Evolutionary conservation across 1,140 invertebrate genomes (phyloP).

Genomic region (Drosophila burlai): DNA sequence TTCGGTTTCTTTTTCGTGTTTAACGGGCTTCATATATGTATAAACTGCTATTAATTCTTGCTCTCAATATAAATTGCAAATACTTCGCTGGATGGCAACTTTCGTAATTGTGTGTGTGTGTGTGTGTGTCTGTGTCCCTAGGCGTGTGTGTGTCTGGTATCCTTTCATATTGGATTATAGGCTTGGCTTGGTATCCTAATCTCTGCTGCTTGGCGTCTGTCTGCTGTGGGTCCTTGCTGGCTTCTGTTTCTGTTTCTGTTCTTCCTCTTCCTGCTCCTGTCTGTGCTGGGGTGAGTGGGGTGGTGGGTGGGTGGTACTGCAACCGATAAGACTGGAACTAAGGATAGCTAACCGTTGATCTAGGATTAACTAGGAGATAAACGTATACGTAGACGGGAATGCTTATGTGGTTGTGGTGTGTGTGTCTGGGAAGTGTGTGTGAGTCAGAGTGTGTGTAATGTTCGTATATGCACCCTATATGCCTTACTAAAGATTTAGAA

Average conservation of each 20-base stretch:
- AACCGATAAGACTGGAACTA: slow-evolving; percentile 25
- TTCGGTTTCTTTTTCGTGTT: slow-evolving; percentile 42
- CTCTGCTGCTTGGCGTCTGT: slow-evolving; percentile 38
- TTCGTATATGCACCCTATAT: slow-evolving; percentile 57
- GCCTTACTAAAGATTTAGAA: slow-evolving; percentile 67
- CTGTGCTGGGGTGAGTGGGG: background rate
- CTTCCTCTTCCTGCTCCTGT: slow-evolving; percentile 12
- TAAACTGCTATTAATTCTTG: slow-evolving; percentile 56
- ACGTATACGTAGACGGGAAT: slow-evolving; percentile 7
- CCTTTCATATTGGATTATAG: slow-evolving; percentile 25
- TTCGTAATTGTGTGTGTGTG: slow-evolving; percentile 69
- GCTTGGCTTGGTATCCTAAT: slow-evolving; percentile 48
- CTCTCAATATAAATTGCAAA: slow-evolving; percentile 75
- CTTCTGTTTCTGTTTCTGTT: slow-evolving; percentile 7
- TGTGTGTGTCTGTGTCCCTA: slow-evolving; percentile 31
- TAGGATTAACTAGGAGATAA: slow-evolving; percentile 2
- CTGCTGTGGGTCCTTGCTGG: slow-evolving; percentile 21
- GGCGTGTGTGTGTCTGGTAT: slow-evolving; percentile 22
- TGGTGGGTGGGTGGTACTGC: slow-evolving; percentile 6
- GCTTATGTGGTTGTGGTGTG: background rate
- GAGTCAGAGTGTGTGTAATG: slow-evolving; percentile 9
- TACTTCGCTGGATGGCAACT: slow-evolving; percentile 80
- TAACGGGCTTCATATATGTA: slow-evolving; percentile 40
- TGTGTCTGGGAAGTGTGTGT: slow-evolving; percentile 2
- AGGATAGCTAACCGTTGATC: slow-evolving; percentile 16